Conservation (phyloP, 2,888 invertebrate genomes). For the Lasioglossum zephyrum region DNA sequence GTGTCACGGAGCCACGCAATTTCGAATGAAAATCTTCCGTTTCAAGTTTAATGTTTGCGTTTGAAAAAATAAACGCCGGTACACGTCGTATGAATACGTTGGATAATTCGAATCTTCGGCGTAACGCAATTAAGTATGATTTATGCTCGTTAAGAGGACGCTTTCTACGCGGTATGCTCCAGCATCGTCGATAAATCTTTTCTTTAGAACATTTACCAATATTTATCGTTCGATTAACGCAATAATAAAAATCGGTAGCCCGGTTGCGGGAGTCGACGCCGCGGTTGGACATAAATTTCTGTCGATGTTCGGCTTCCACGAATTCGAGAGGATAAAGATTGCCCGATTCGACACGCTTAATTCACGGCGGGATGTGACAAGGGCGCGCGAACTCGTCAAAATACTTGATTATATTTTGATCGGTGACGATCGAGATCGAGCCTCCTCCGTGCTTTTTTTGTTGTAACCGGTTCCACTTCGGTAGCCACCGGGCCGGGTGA, state of each 20-base stretch:
- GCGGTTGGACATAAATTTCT: background rate
- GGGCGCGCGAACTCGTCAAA: background rate
- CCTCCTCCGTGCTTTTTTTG: background rate
- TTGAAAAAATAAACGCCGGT: too few relatives aligned
- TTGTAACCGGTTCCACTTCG: background rate
- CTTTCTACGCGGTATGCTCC: background rate
- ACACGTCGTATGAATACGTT: conserved; percentile 17
- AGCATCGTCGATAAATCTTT: conserved; percentile 23
- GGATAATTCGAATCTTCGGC: background rate
- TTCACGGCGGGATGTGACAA: background rate
- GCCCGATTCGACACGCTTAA: background rate
- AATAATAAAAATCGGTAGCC: conserved; percentile 1
- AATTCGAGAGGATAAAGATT: background rate
- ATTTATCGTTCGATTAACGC: conserved; percentile 24
- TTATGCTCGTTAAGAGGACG: conserved; percentile 2
- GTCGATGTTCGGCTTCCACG: background rate
- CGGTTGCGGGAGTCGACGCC: background rate
- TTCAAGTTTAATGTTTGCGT: background rate
- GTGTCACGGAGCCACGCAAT: background rate
- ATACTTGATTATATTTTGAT: background rate
- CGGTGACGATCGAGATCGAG: background rate
- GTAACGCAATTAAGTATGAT: background rate
- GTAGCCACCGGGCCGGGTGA: background rate
- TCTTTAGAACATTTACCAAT: background rate
- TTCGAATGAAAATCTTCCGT: background rate